These are phyloP conservation scores for Paralvinella palmiformis DNA, from an alignment of 1,140 invertebrate species.

Conservation along the genomic window DNA sequence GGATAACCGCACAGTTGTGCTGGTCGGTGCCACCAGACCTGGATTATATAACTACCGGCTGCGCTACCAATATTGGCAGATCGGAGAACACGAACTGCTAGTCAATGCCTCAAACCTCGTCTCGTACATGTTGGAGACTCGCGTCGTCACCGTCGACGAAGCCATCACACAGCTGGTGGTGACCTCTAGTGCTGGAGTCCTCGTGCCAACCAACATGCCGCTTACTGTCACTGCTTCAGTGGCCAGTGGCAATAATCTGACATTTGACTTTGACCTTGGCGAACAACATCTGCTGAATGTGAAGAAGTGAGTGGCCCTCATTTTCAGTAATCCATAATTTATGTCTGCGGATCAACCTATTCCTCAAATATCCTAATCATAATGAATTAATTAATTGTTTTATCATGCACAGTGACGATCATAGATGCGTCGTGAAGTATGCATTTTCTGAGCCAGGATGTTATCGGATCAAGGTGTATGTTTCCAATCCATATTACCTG, in stretches of 20 bases:
- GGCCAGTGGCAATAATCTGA: constrained; percentile 3
- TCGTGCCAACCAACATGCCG: not conserved
- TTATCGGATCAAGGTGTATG: no score
- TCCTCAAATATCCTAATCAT: not conserved
- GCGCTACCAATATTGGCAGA: not conserved
- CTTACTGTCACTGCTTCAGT: not conserved
- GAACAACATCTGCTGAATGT: not conserved
- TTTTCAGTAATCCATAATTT: no score
- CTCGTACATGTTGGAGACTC: not conserved
- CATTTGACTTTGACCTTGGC: not conserved
- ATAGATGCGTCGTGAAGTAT: not conserved
- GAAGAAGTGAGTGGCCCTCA: not conserved
- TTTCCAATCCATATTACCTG: no score
- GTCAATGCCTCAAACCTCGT: constrained; percentile 3
- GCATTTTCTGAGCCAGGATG: not conserved
- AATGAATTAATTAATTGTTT: not conserved
- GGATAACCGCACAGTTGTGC: not conserved
- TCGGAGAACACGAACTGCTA: not conserved
- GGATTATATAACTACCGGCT: not conserved
- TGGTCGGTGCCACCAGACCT: not conserved
- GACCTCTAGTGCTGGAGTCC: not conserved
- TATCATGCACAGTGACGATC: not conserved
- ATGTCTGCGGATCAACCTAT: no score
- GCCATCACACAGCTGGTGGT: not conserved
- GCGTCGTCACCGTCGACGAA: not conserved